Evolutionary conservation across 2,797 vertebrate genomes (phyloP).

Genomic region (Anguilla pacifica): DNA sequence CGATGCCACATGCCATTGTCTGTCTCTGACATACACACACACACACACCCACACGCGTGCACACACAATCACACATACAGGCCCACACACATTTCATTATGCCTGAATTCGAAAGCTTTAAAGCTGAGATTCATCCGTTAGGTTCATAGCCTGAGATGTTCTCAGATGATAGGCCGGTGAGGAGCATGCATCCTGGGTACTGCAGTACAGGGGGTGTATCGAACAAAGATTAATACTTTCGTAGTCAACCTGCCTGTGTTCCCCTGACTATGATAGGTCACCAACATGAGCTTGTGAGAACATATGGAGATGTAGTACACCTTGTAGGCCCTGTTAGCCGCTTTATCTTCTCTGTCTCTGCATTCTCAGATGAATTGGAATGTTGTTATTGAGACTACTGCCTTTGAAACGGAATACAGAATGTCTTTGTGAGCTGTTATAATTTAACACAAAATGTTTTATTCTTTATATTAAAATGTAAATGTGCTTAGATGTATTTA

Average conservation of each 20-base stretch:
- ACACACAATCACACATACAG: background rate
- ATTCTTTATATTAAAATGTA: background rate
- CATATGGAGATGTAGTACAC: background rate
- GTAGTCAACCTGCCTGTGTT: background rate
- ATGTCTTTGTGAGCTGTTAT: background rate
- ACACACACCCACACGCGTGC: background rate
- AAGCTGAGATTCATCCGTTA: background rate
- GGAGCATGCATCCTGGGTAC: background rate
- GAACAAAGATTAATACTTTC: background rate
- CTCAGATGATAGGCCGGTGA: background rate
- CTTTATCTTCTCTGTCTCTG: background rate
- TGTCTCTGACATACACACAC: conserved; percentile 8
- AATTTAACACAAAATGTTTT: background rate
- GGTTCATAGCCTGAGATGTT: background rate
- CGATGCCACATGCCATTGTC: background rate
- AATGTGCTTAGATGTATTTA: background rate
- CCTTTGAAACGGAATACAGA: background rate
- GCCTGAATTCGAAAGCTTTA: background rate
- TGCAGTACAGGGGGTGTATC: background rate
- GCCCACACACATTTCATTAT: conserved; percentile 8
- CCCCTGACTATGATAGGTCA: conserved; percentile 12
- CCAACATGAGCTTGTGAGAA: conserved; percentile 2
- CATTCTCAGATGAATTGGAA: background rate
- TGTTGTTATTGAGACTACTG: background rate
- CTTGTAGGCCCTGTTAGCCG: background rate